phyloP scores from a whole-genome alignment of 2,797 vertebrate species.

The Cichlasoma orientale region DNA sequence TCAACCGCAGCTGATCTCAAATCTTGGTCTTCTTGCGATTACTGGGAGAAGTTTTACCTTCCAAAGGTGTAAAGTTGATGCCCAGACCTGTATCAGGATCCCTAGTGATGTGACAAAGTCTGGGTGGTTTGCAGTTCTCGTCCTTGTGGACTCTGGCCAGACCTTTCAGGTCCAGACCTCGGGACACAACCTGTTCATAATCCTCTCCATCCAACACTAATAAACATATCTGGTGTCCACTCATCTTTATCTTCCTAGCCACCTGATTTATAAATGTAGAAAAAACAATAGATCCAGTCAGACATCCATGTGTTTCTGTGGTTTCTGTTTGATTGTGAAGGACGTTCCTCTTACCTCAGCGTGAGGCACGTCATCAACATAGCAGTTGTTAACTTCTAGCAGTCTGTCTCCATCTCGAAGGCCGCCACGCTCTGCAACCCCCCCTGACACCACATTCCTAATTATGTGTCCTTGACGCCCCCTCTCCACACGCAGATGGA shows the following conservation, averaged over 20 bases:
- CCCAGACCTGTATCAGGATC: slow-evolving; percentile 83
- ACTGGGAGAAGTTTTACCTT: slow-evolving; percentile 65
- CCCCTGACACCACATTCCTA: slow-evolving; percentile 79
- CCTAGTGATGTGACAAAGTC: slow-evolving; percentile 85
- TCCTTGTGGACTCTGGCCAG: slow-evolving; percentile 52
- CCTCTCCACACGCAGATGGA: slow-evolving; percentile 68
- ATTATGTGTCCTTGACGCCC: slow-evolving; percentile 77
- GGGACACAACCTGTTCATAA: slow-evolving; percentile 74
- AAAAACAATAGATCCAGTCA: not conserved
- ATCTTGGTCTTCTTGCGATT: not conserved
- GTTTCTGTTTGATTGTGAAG: not conserved
- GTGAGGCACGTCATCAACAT: slow-evolving; percentile 82
- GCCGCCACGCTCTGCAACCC: slow-evolving; percentile 84
- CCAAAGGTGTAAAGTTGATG: slow-evolving; percentile 81
- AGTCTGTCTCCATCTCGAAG: slow-evolving; percentile 88
- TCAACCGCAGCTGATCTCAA: not conserved
- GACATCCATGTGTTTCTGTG: not conserved
- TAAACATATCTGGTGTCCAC: slow-evolving; percentile 85
- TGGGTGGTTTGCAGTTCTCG: slow-evolving; percentile 76
- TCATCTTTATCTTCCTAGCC: slow-evolving; percentile 85
- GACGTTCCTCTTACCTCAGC: slow-evolving; percentile 43
- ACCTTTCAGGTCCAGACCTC: slow-evolving; percentile 63
- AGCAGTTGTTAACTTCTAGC: slow-evolving; percentile 87
- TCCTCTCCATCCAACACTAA: slow-evolving; percentile 78
- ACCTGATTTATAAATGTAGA: slow-evolving; percentile 78